Evolutionary conservation across 2,113 vertebrate genomes (phyloP).

Genomic region (Lagopus leucura): DNA sequence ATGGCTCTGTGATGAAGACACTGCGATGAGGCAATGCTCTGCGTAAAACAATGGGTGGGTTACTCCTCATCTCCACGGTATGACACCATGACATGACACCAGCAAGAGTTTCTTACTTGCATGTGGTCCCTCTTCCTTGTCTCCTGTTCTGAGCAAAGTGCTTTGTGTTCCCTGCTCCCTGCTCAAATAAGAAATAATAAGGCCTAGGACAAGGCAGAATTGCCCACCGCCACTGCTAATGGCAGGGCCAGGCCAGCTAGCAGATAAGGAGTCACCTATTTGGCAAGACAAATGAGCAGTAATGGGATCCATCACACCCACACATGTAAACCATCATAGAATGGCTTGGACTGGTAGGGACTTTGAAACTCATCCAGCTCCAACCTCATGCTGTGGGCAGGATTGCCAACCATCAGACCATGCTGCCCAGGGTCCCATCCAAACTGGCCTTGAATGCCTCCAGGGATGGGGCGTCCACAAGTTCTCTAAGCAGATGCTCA

Average conservation of each 20-base stretch:
- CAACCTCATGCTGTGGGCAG: not conserved
- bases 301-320: not conserved
- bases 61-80: not conserved
- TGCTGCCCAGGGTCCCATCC: not conserved
- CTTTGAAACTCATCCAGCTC: not conserved
- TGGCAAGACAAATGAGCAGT: not conserved
- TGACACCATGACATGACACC: too few relatives aligned
- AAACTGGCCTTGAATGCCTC: not conserved
- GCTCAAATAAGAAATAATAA: not conserved
- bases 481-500: not conserved
- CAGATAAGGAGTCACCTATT: constrained; percentile 7
- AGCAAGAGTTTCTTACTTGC: not conserved
- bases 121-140: not conserved
- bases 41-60: not conserved
- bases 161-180: rapidly evolving
- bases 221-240: not conserved
- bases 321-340: not conserved
- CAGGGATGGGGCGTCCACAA: not conserved
- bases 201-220: not conserved
- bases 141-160: not conserved
- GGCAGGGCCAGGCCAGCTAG: not conserved
- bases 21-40: not conserved
- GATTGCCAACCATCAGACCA: not conserved
- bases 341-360: not conserved
- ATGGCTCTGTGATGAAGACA: rapidly evolving